Evolutionary conservation across 1,140 invertebrate species (phyloP).

Genomic region (Matsumurasca onukii): DNA sequence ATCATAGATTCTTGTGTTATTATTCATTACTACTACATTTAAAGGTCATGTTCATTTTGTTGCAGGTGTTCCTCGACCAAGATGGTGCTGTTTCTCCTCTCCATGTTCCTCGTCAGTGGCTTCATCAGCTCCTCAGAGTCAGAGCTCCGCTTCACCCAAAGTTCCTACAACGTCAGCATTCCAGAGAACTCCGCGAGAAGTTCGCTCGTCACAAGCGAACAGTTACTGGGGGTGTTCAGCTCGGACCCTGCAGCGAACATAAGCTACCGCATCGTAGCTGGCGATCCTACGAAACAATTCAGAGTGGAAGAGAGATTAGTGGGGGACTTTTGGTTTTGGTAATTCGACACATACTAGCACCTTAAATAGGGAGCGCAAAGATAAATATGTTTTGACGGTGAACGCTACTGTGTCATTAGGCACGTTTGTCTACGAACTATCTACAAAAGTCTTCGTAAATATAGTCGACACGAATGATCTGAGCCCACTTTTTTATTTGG

Average conservation of each 20-base stretch:
- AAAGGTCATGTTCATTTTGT: too few species aligned
- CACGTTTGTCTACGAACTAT: slow-evolving; percentile 60
- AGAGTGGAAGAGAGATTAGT: slow-evolving; percentile 83
- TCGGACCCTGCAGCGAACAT: slow-evolving; percentile 59
- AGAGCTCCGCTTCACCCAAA: slow-evolving; percentile 66
- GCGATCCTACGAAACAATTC: slow-evolving; percentile 87
- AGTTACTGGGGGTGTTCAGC: slow-evolving; percentile 65
- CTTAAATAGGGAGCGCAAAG: slow-evolving; percentile 87
- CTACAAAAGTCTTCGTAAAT: slow-evolving; percentile 70
- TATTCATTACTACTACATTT: too few species aligned
- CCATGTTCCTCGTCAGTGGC: background rate
- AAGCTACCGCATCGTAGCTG: slow-evolving; percentile 76
- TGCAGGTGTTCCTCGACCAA: background rate
- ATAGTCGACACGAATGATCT: slow-evolving; percentile 90
- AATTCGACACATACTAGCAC: slow-evolving; percentile 82
- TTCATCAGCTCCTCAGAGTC: background rate
- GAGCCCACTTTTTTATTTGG: slow-evolving; percentile 85
- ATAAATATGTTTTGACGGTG: slow-evolving; percentile 79
- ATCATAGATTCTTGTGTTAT: too few species aligned
- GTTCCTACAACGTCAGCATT: slow-evolving; percentile 85
- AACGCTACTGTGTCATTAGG: slow-evolving; percentile 67
- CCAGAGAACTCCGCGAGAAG: slow-evolving; percentile 88
- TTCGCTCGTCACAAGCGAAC: slow-evolving; percentile 65
- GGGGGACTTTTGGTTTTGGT: slow-evolving; percentile 91
- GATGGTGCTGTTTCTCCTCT: background rate